Evolutionary conservation across 2,113 vertebrate species (phyloP).

Genomic region (Conger conger): DNA sequence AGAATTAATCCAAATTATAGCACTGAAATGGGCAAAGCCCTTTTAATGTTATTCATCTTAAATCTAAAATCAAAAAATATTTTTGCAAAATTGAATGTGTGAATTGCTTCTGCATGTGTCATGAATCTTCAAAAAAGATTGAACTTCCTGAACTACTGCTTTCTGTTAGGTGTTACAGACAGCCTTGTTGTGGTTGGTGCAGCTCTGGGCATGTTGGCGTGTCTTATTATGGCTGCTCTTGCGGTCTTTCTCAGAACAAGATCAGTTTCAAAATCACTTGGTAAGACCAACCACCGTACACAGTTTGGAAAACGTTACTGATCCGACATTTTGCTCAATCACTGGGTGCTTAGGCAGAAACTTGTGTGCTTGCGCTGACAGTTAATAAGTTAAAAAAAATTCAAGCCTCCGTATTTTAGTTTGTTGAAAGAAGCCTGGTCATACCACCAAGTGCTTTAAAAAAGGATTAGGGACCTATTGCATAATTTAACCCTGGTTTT

Average conservation of each 20-base stretch:
- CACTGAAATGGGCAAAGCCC: not conserved
- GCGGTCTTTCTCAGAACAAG: not conserved
- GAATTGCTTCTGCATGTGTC: too few relatives aligned
- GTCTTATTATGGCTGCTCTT: not conserved
- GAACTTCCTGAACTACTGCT: not conserved
- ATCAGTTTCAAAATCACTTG: not conserved
- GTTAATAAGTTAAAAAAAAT: too few relatives aligned
- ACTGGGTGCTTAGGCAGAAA: too few relatives aligned
- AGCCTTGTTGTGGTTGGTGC: not conserved
- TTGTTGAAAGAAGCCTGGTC: too few relatives aligned
- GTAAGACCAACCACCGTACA: conserved; percentile 9
- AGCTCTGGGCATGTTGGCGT: not conserved
- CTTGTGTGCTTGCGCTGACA: too few relatives aligned
- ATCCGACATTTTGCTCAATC: too few relatives aligned
- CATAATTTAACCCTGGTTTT: not conserved
- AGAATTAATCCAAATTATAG: not conserved
- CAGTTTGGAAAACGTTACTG: too few relatives aligned
- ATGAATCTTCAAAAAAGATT: too few relatives aligned
- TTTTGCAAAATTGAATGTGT: not conserved
- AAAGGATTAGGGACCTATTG: not conserved
- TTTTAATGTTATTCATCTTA: not conserved
- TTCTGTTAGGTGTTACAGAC: not conserved
- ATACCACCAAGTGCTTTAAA: not conserved
- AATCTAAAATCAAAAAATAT: not conserved
- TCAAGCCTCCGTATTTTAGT: too few relatives aligned